These are phyloP conservation scores for Plebejus argus DNA, from an alignment of 2,888 invertebrate genomes.

Conservation along the genomic window DNA sequence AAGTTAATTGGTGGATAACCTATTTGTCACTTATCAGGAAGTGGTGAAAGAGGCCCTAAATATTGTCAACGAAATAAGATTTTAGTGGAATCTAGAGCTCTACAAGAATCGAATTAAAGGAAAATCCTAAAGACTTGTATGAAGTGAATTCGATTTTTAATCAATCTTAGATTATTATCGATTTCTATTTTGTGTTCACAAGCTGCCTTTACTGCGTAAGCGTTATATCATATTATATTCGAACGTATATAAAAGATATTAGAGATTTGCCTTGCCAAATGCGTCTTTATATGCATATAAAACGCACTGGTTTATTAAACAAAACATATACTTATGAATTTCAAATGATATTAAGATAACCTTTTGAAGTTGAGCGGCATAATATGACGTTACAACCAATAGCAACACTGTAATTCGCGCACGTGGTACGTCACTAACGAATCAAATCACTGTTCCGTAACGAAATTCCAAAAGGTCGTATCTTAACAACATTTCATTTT, in stretches of 20 bases:
- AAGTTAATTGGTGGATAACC: no score
- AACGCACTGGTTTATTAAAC: constrained; percentile 7
- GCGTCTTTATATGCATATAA: constrained; percentile 8
- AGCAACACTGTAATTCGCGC: neutral
- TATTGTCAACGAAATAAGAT: no score
- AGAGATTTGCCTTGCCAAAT: constrained; percentile 1
- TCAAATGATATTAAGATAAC: no score
- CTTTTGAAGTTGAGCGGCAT: neutral
- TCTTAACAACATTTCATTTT: neutral
- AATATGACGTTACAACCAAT: neutral
- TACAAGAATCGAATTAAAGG: neutral
- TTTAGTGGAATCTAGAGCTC: no score
- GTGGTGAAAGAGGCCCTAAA: no score
- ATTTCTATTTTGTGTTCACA: neutral
- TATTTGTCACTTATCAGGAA: no score
- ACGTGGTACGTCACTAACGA: neutral
- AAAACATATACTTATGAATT: neutral
- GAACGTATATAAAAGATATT: constrained; percentile 9
- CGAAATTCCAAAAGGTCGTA: neutral
- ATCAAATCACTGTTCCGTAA: neutral
- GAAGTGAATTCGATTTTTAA: neutral
- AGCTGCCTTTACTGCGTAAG: neutral
- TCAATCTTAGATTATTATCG: neutral
- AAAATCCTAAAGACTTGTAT: neutral
- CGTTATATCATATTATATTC: constrained; percentile 14